phyloP scores from a whole-genome alignment of 2,113 vertebrate genomes.

The Pachycephala philippinensis region DNA sequence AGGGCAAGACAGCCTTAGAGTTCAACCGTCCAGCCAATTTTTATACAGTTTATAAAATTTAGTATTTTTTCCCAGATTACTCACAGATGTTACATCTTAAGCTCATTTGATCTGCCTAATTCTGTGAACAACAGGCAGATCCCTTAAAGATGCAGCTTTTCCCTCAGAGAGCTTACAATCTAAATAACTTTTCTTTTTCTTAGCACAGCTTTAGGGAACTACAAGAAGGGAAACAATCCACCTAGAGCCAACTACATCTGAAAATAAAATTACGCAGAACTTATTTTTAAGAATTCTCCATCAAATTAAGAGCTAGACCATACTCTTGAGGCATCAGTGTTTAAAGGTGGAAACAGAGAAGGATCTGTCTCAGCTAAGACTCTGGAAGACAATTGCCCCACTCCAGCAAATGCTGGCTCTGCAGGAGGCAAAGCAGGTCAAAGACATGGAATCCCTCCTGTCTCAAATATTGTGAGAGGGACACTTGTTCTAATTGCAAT shows the following conservation, averaged over 20 bases:
- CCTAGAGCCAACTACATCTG: background rate
- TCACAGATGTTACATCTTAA: background rate
- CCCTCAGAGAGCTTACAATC: background rate
- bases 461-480: background rate
- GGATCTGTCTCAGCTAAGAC: background rate
- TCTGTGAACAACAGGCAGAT: background rate
- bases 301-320: background rate
- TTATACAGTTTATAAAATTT: background rate
- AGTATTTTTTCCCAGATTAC: background rate
- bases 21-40: background rate
- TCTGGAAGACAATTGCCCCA: background rate
- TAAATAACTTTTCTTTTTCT: background rate
- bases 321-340: background rate
- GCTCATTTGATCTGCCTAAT: background rate
- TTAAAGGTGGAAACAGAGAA: background rate
- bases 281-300: background rate
- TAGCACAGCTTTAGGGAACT: background rate
- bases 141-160: background rate
- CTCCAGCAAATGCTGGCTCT: background rate
- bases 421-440: background rate
- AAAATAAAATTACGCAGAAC: background rate
- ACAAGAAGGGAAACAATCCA: background rate
- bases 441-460: fast-evolving
- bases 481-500: background rate
- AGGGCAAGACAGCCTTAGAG: background rate